phyloP scores from a whole-genome alignment of 2,888 invertebrate genomes.

The Mythimna loreyi region DNA sequence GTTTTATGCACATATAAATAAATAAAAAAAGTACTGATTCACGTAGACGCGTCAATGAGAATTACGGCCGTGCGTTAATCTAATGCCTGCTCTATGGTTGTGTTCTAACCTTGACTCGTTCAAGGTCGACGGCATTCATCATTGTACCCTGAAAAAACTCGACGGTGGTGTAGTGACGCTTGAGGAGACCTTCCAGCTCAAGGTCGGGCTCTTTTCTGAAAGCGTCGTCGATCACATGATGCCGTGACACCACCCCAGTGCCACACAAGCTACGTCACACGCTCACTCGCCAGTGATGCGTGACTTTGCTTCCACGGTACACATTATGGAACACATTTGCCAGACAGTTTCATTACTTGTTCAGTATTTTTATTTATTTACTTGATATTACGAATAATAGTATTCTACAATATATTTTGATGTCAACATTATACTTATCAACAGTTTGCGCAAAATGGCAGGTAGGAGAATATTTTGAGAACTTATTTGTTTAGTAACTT shows the following conservation, averaged over 20 bases:
- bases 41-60: conserved; percentile 89
- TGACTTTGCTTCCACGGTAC: conserved; percentile 28
- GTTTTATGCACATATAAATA: conserved; percentile 87
- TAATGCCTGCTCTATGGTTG: conserved; percentile 89
- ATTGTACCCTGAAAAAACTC: conserved; percentile 99
- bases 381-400: conserved; percentile 14
- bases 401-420: conserved; percentile 24
- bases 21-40: conserved; percentile 82
- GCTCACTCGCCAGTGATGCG: conserved; percentile 18
- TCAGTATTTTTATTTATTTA: conserved; percentile 43
- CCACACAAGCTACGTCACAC: conserved; percentile 47
- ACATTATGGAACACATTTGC: conserved; percentile 15
- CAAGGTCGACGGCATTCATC: conserved; percentile 99
- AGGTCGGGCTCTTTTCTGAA: conserved; percentile 99
- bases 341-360: conserved; percentile 29
- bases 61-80: conserved; percentile 89
- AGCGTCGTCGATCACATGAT: conserved; percentile 87
- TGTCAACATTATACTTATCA: conserved; percentile 26
- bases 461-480: conserved; percentile 16
- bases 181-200: conserved; percentile 99
- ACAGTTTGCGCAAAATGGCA: neutral
- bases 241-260: conserved; percentile 75
- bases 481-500: neutral
- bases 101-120: conserved; percentile 98
- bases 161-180: conserved; percentile 99